Conservation (phyloP, 2,888 invertebrate species). For the Rhaphigaster nebulosa region DNA sequence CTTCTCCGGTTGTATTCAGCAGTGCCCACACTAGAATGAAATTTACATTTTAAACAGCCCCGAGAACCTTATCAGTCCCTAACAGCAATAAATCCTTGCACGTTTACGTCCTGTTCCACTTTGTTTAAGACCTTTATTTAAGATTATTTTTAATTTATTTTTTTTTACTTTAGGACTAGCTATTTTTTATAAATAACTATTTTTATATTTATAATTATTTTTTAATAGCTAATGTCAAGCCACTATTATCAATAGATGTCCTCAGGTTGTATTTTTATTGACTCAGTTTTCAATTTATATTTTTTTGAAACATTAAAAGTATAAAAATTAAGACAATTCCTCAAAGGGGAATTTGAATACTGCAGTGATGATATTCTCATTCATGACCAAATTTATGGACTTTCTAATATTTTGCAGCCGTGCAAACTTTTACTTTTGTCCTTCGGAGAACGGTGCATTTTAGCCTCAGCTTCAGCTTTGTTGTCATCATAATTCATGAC, state of each 20-base stretch:
- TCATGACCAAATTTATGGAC: neutral
- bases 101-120: neutral
- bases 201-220: too few relatives aligned
- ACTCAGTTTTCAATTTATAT: too few relatives aligned
- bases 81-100: constrained; percentile 9
- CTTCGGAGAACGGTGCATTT: constrained; percentile 24
- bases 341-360: neutral
- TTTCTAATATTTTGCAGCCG: neutral
- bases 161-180: too few relatives aligned
- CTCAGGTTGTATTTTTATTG: too few relatives aligned
- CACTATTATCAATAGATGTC: too few relatives aligned
- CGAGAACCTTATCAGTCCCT: neutral
- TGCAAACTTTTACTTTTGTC: constrained; percentile 27
- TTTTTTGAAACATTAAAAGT: too few relatives aligned
- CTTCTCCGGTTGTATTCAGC: neutral
- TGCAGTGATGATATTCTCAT: neutral
- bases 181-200: too few relatives aligned
- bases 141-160: too few relatives aligned
- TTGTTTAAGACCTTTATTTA: neutral
- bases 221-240: neutral
- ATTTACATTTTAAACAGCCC: constrained; percentile 42
- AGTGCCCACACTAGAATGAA: constrained; percentile 32
- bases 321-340: too few relatives aligned
- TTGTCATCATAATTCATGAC: neutral
- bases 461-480: neutral